These are phyloP conservation scores for Laspeyria flexula DNA, from an alignment of 2,888 invertebrate species.

Conservation along the genomic window DNA sequence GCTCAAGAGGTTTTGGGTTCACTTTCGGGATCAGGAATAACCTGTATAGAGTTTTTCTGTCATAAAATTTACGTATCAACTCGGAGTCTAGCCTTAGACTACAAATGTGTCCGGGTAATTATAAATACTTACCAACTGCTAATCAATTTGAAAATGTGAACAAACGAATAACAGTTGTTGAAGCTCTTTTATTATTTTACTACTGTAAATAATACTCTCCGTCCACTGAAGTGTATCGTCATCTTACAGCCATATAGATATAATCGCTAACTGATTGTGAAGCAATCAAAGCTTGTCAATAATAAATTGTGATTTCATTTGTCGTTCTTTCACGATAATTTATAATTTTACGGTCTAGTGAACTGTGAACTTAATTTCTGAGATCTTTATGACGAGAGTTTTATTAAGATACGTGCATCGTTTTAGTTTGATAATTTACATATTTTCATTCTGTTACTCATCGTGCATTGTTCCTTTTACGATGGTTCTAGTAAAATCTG, in stretches of 20 bases:
- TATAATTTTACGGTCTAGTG: slow-evolving; percentile 21
- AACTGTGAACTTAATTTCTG: slow-evolving; percentile 1
- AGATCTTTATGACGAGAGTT: neutral
- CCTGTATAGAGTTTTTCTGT: too few relatives aligned
- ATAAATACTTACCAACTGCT: too few relatives aligned
- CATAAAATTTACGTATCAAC: too few relatives aligned
- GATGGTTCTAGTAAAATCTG: too few relatives aligned
- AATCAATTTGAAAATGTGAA: neutral
- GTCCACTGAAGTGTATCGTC: slow-evolving; percentile 14
- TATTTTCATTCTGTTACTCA: too few relatives aligned
- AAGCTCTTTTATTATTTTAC: slow-evolving; percentile 12
- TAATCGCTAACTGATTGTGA: slow-evolving; percentile 12
- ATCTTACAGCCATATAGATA: slow-evolving; percentile 11
- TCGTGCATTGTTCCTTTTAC: too few relatives aligned
- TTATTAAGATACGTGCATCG: neutral
- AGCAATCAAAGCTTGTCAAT: slow-evolving; percentile 17
- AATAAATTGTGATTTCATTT: slow-evolving; percentile 10
- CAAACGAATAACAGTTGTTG: slow-evolving; percentile 12
- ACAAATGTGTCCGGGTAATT: too few relatives aligned
- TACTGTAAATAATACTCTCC: slow-evolving; percentile 19
- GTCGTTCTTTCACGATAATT: slow-evolving; percentile 1
- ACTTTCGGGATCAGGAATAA: too few relatives aligned
- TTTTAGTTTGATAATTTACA: too few relatives aligned
- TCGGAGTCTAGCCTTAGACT: too few relatives aligned
- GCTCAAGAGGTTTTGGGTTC: too few relatives aligned